Evolutionary conservation across 2,113 vertebrate genomes (phyloP).

Genomic region (Equus quagga): DNA sequence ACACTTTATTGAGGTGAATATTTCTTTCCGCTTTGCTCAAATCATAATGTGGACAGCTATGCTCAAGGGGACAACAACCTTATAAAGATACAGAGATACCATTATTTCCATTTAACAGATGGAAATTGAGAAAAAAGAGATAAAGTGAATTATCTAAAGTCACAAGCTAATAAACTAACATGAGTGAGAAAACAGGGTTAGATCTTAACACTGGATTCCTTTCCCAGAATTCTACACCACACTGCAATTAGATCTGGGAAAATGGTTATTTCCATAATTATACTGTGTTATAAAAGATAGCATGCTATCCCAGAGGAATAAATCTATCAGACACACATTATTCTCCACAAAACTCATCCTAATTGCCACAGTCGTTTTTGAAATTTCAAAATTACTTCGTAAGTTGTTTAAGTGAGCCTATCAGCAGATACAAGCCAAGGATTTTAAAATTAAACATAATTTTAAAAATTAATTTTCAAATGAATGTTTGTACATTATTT

Average conservation of each 20-base stretch:
- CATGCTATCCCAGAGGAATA: background rate
- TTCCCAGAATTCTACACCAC: background rate
- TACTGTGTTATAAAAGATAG: background rate
- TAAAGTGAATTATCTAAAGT: background rate
- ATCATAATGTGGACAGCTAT: background rate
- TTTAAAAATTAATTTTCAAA: background rate
- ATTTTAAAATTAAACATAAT: background rate
- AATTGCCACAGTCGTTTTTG: background rate
- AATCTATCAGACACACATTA: background rate
- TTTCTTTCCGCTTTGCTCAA: background rate
- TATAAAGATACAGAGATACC: background rate
- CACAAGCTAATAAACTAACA: background rate
- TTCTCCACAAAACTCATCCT: background rate
- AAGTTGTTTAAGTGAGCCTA: background rate
- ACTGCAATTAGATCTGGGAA: background rate
- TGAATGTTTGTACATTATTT: background rate
- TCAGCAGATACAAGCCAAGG: background rate
- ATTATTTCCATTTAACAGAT: background rate
- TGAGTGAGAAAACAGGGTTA: background rate
- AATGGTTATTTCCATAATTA: slow-evolving; percentile 10
- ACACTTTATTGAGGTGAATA: background rate
- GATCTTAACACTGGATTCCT: background rate
- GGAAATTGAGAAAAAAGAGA: background rate
- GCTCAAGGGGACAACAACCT: background rate
- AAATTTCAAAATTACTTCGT: slow-evolving; percentile 34